Base-by-base conservation (phyloP, 2,113 vertebrate species). In the Sterrhoptilus dennistouni region DNA sequence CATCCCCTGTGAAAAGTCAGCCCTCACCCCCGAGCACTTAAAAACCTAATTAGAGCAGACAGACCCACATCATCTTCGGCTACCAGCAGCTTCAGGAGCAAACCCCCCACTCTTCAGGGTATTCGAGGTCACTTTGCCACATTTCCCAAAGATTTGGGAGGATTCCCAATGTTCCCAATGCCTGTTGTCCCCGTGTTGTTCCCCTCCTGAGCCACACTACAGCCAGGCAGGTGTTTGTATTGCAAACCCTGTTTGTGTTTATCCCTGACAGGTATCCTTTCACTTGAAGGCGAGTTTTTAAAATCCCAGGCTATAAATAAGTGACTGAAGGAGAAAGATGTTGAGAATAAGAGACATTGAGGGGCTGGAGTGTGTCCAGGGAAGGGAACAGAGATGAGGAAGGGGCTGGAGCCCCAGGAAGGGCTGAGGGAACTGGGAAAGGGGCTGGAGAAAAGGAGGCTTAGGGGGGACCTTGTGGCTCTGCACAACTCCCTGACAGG, bases 11-110 rank as follows among this genome's bases (percentile, higher is more conserved):
- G 86, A 92, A 74, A 80, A 90, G 79, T 24, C 93, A 89, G 45
- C 11, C 77, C 87, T 87, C 70, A 71, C 45, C 89, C 91, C 13
- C 10, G n/a, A 95, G 77, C 94, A 45, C 74, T 95, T 42, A 35
- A 54, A 77, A 89, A 35, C 85, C 91, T 85, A 77, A 93, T 96
- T 90, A 94, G 91, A 90, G 54, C 86, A 65, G 90, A 63, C 87
- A 91, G 29, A 60, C 19, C 36, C 6, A 57, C 63, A 74, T 42
- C 92, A 52, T 65, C 84, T 35, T 76, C 1, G 0, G 52, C 78
- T 16, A 22, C 59, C 70, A 76, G 81, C 56, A 52, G 57, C 74
- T 92, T 27, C 61, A 84, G 38, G 36, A 69, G 56, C 61, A 60
- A 74, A 70, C 27, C 14, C 25, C 50, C 27, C 9, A 1, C n/a